phyloP scores from a whole-genome alignment of 2,888 invertebrate genomes.

The Hirtodrosophila duncani region DNA sequence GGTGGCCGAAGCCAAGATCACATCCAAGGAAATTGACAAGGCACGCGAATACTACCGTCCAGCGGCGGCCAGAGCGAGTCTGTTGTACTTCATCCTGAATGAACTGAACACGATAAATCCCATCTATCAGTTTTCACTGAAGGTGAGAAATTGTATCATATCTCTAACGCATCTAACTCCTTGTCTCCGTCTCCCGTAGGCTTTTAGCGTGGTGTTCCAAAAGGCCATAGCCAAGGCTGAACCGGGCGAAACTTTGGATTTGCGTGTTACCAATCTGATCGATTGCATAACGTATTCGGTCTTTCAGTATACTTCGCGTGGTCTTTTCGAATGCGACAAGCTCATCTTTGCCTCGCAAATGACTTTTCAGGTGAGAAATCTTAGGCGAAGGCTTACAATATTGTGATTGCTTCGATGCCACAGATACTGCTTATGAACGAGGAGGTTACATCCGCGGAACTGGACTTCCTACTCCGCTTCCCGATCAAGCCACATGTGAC shows the following conservation, averaged over 20 bases:
- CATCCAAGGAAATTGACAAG: constrained; percentile 93
- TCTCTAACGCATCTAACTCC: not conserved
- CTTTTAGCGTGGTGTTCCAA: constrained; percentile 98
- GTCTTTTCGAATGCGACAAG: constrained; percentile 97
- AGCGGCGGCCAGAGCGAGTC: constrained; percentile 94
- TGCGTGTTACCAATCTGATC: constrained; percentile 91
- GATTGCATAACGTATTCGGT: constrained; percentile 97
- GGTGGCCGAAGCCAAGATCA: constrained; percentile 94
- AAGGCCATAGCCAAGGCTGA: constrained; percentile 95
- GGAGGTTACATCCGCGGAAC: constrained; percentile 89
- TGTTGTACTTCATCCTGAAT: constrained; percentile 96
- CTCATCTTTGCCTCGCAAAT: constrained; percentile 97
- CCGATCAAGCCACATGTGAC: constrained; percentile 95
- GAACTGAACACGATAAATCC: constrained; percentile 97
- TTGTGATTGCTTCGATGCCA: constrained; percentile 6
- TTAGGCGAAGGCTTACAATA: rapidly evolving
- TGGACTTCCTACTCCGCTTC: constrained; percentile 95
- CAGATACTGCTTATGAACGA: constrained; percentile 92
- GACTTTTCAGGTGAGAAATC: constrained; percentile 91
- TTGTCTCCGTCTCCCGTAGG: constrained; percentile 81
- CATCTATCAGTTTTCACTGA: constrained; percentile 97
- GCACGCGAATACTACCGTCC: constrained; percentile 89
- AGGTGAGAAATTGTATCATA: constrained; percentile 81
- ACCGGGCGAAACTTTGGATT: constrained; percentile 87
- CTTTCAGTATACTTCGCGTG: constrained; percentile 95